Base-by-base conservation (phyloP, 2,113 vertebrate genomes). In the Agelaius phoeniceus region DNA sequence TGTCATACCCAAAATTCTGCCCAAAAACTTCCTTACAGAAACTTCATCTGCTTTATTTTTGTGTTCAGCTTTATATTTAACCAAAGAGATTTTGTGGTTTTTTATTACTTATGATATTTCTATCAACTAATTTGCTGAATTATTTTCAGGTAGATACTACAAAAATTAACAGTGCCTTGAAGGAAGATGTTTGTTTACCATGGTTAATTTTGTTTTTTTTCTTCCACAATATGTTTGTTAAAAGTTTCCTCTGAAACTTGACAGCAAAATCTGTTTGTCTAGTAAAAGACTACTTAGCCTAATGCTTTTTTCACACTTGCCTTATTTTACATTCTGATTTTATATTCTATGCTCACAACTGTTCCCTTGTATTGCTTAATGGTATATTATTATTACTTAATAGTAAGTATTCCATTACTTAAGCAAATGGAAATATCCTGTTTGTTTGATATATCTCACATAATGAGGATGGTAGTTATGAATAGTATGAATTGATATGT, bases 131-230 rank as follows among this genome's bases (percentile, higher is more conserved):
- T 20, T 84, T 89, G 10, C 15, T 81, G 49, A 57, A 72, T 79
- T 87, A 46, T 79, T 92, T 95, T 71, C 30, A 57, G 62, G 10
- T 66, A 87, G 54, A 58, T 23, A 46, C 63, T 81, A n/a, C n/a
- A 21, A 30, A 78, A 54, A 10, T 73, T 87, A 88, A 84, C 30
- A 89, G 83, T 94, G 83, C 80, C 89, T 95, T 92, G 76, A 91
- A 78, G 66, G 65, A 88, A 72, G 15, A 51, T 44, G 49, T 51
- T 65, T 55, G 28, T 75, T 89, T 84, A 58, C 10, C 0, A 0
- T 68, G 43, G 18, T 65, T 55, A 74, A 49, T 65, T 81, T 89
- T 19, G 55, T 5, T 77, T 85, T 93, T 93, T 82, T 10, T 55
- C 15, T 58, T 91, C 66, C 66, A 21, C n/a, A 67, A 3, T 66